A percentile compares a stretch with the other conserved stretches of the same genome.
Conservation (phyloP, 2,113 vertebrate species). For the Myotis davidii region DNA sequence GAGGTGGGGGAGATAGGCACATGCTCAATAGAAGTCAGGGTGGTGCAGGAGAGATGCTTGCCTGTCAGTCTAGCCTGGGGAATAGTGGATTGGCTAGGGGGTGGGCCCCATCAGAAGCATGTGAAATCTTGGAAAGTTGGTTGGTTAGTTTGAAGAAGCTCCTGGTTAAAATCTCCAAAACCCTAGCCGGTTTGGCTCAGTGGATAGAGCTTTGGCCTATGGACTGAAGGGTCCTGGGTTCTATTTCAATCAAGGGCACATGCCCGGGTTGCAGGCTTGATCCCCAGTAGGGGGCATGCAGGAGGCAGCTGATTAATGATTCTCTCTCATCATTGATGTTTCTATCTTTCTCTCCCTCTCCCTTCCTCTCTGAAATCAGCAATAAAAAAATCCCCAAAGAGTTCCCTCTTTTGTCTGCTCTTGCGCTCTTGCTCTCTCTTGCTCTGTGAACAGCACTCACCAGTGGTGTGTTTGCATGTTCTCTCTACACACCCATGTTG, state of each 20-base stretch:
- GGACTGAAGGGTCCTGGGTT: no score
- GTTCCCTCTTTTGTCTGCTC: not conserved
- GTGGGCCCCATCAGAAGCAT: not conserved
- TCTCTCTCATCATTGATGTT: no score
- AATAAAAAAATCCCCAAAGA: not conserved
- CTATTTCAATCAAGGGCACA: no score
- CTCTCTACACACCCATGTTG: not conserved
- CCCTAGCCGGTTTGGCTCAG: no score
- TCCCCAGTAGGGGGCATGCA: no score
- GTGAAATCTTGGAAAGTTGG: not conserved
- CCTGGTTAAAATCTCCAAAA: not conserved
- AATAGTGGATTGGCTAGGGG: not conserved
- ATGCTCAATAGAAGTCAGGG: not conserved
- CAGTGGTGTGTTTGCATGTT: not conserved
- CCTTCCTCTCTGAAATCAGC: no score
- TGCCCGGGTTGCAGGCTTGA: no score
- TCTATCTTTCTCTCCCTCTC: no score
- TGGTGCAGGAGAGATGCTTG: not conserved
- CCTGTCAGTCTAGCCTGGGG: not conserved
- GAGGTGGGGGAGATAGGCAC: not conserved
- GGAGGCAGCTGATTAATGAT: no score
- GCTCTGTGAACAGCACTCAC: not conserved
- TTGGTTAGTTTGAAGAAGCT: not conserved
- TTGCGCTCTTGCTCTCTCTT: not conserved
- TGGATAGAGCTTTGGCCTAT: no score